Evolutionary conservation across 2,888 invertebrate genomes (phyloP), one percentile per base, ranked within the genome.

Genomic region (Sesamia inferens): DNA sequence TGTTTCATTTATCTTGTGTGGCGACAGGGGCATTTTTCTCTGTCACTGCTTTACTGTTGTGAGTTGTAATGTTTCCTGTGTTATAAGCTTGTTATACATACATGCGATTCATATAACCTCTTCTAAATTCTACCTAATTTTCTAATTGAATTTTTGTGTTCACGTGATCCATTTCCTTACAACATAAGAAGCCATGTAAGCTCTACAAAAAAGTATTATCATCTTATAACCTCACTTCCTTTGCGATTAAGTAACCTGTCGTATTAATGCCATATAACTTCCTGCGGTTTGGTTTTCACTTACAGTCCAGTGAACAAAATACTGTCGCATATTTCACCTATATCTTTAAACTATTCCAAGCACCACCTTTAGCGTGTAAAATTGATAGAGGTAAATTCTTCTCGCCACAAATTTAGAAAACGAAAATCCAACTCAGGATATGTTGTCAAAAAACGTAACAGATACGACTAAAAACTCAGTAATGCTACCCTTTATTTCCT

Each of bases 251-350:
- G 76, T 89, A 78, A 79, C 84, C 74, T 67, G 58, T 67, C 71
- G 67, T 78, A 79, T 82, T 84, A 83, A 85, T 77, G 80, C 83
- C 83, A 78, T 84, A 85, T 71, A 83, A 86, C 81, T 83, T 86
- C 83, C 79, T 84, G 88, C 72, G 87, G 89, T 87, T 84, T 79
- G 73, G 86, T 84, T 81, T 81, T 62, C 70, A 68, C 48, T 75
- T 75, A 75, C 69, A 83, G 68, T 71, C n/a, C 70, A 68, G 51
- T 71, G 59, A 69, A 71, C 68, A 66, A 63, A 58, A 74, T 24
- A 58, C 63, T 68, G 61, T 24, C 57, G 39, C 54, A 22, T 72
- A 55, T 48, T 59, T 22, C 61, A 51, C 22, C 16, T n/a, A 24
- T 39, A 22, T 10, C 13, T 54, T 61, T 10, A 51, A 58, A 44